Base-by-base conservation (phyloP, 2,888 invertebrate species). In the Macrosiphum euphorbiae region DNA sequence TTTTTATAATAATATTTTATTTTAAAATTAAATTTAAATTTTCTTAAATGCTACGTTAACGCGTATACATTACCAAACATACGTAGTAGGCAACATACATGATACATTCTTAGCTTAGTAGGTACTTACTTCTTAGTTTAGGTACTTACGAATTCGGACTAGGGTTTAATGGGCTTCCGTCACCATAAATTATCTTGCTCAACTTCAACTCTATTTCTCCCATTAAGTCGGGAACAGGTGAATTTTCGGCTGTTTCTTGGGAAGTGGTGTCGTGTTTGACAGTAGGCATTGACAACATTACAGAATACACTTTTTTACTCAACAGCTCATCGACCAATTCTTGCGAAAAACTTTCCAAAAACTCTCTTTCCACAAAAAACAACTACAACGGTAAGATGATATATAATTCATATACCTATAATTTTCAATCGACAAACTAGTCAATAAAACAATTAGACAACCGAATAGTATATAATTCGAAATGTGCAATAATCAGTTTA, bases 211-310 rank as follows among this genome's bases (percentile, higher is more conserved):
- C 95, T 13, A 95, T 94, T 26, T 89, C 44, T 35, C 95, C 95
- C 61, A 95, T 88, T n/a, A 94, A 67, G 16, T 94, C 92, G 0
- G 94, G 35, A 35, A 95, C 94, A 26, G 94, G 90, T 58, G 44
- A 47, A 41, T 67, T 90, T 91, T 91, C 61, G 20, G 26, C 58
- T 16, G 89, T 35, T 84, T 94, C 87, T 85, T 93, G 90, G 1
- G 52, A 1, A 78, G 10, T 24, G 11, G 44, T 94, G 52, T 95
- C 94, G 13, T 84, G 52, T 55, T 92, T 58, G 26, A 86, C 28
- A n/a, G 92, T 87, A 95, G 95, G 94, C n/a, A 95, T 52, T 28
- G 95, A 95, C n/a, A 95, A 95, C 55, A 95, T 91, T 58, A 95
- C 94, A 47, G 95, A 90, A 52, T 52, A 94, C 2, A 94, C 50